Evolutionary conservation across 37 sponge, comb jelly and placozoan species (phyloP).

Genomic region (Theonella swinhoei): DNA sequence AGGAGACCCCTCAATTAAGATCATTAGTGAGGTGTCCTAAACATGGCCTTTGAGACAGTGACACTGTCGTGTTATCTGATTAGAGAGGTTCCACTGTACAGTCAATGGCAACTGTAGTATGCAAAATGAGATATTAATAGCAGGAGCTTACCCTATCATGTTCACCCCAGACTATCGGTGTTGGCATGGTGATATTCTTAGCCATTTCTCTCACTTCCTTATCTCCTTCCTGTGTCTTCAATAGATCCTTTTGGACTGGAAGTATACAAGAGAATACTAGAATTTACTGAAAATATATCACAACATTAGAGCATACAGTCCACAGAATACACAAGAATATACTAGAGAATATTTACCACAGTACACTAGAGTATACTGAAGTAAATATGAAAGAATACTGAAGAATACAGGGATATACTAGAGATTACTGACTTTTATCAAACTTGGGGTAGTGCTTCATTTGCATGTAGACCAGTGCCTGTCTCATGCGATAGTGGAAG

Average conservation of each 20-base stretch:
- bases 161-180: conserved; percentile 60
- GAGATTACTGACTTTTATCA: conserved; percentile 43
- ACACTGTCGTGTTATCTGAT: too few species aligned
- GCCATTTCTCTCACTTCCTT: background rate
- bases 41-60: too few species aligned
- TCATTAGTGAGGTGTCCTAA: background rate
- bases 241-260: conserved; percentile 26
- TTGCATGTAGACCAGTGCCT: conserved; percentile 61
- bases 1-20: background rate
- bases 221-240: conserved; percentile 25
- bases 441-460: conserved; percentile 34
- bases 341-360: background rate
- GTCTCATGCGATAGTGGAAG: conserved; percentile 46
- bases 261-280: conserved; percentile 10
- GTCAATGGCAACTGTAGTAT: too few species aligned
- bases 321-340: background rate
- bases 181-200: conserved; percentile 24
- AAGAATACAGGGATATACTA: background rate
- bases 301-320: too few species aligned
- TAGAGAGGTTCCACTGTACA: too few species aligned
- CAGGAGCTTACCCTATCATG: conserved; percentile 66
- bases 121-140: too few species aligned
- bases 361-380: too few species aligned
- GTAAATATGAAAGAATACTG: background rate
- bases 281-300: background rate